Conservation (phyloP, 2,113 vertebrate genomes). For the Halichoerus grypus region DNA sequence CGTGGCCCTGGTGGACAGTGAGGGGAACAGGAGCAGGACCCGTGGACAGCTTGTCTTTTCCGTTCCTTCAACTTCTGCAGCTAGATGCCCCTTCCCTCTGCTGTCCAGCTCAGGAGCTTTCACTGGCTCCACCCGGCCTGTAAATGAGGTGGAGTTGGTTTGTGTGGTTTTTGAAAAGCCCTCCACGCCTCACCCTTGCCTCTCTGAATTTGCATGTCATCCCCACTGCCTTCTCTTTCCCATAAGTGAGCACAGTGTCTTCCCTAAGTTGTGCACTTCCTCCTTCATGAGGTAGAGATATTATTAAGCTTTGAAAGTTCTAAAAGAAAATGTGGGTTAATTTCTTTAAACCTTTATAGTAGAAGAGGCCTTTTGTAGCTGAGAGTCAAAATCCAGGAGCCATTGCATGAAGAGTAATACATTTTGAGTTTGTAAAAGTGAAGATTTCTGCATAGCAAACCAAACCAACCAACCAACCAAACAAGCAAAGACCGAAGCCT, state of each 20-base stretch:
- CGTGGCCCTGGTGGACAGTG: neutral
- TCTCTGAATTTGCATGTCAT: neutral
- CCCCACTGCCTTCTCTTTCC: neutral
- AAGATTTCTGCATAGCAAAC: neutral
- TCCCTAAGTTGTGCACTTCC: neutral
- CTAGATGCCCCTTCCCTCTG: neutral
- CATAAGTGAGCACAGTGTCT: neutral
- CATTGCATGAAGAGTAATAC: neutral
- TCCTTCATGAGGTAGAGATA: neutral
- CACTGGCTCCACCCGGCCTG: neutral
- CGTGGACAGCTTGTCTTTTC: neutral
- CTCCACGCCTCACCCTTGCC: neutral
- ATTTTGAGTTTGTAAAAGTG: conserved; percentile 13
- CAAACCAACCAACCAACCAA: neutral
- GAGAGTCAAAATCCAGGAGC: conserved; percentile 12
- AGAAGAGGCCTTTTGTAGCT: neutral
- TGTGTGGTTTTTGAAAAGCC: neutral
- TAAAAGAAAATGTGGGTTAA: neutral
- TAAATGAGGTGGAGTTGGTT: neutral
- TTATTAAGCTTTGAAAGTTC: neutral
- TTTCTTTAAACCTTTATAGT: neutral
- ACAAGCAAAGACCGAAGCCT: neutral
- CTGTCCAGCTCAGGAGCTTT: neutral
- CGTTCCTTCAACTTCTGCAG: neutral
- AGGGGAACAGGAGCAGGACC: neutral